phyloP scores from a whole-genome alignment of 2,888 invertebrate genomes.

The Laothoe populi region DNA sequence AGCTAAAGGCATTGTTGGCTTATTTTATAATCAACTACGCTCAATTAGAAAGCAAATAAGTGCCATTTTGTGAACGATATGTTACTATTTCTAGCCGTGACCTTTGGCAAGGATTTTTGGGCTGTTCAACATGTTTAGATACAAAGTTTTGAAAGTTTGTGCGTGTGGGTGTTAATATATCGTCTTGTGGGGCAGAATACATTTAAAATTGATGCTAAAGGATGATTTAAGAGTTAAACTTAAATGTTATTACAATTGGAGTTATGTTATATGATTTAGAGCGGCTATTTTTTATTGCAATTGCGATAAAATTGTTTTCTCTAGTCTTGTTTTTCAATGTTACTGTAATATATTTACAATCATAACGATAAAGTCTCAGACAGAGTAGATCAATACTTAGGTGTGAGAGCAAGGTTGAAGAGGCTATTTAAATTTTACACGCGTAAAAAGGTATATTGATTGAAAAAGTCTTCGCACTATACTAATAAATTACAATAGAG shows the following conservation, averaged over 20 bases:
- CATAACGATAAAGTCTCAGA: neutral
- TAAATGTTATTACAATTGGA: neutral
- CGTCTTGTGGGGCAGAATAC: neutral
- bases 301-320: neutral
- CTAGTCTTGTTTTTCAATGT: neutral
- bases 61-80: slow-evolving; percentile 42
- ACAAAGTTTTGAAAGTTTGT: neutral
- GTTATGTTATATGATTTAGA: neutral
- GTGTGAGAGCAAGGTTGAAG: slow-evolving; percentile 4
- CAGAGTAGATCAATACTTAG: slow-evolving; percentile 13
- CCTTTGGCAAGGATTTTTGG: neutral
- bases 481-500: slow-evolving; percentile 5
- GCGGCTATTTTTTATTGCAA: neutral
- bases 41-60: slow-evolving; percentile 60
- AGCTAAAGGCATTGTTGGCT: slow-evolving; percentile 64
- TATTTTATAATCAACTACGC: slow-evolving; percentile 65
- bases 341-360: neutral
- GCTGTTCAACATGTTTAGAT: neutral
- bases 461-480: neutral
- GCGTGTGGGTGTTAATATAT: neutral
- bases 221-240: neutral
- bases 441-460: slow-evolving; percentile 14
- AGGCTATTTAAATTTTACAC: slow-evolving; percentile 5
- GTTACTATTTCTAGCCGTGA: slow-evolving; percentile 43
- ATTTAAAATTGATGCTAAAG: neutral